These are phyloP conservation scores for Hassar affinis DNA, from an alignment of 2,113 vertebrate genomes.

Conservation along the genomic window DNA sequence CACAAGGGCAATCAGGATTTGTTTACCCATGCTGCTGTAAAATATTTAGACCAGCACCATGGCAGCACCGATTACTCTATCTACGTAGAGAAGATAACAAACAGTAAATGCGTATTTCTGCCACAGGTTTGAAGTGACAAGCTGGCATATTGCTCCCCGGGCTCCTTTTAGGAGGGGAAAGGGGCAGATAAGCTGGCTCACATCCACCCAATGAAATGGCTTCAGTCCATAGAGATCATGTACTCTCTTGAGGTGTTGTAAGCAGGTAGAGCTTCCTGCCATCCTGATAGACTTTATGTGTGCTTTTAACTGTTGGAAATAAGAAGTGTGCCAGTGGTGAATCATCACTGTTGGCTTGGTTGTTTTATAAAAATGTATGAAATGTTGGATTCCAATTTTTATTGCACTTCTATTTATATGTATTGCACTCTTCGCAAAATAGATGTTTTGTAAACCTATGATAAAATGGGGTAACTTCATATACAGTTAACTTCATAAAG, in stretches of 20 bases:
- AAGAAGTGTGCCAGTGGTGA: background rate
- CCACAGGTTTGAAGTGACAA: slow-evolving; percentile 50
- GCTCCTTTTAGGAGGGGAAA: slow-evolving; percentile 35
- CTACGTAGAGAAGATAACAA: slow-evolving; percentile 49
- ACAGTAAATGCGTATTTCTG: slow-evolving; percentile 48
- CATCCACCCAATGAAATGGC: slow-evolving; percentile 32
- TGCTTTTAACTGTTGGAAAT: background rate
- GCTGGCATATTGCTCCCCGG: slow-evolving; percentile 40
- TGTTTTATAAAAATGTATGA: background rate
- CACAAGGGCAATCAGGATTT: slow-evolving; percentile 31
- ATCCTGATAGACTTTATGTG: background rate
- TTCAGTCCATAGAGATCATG: slow-evolving; percentile 3
- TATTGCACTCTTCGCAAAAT: background rate
- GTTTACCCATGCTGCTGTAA: slow-evolving; percentile 40
- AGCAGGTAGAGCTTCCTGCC: slow-evolving; percentile 17
- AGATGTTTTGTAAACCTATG: background rate
- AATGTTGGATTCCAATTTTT: background rate
- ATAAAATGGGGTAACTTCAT: background rate
- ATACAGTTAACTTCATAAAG: background rate
- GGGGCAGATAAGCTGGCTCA: slow-evolving; percentile 49
- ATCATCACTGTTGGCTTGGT: background rate
- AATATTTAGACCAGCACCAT: slow-evolving; percentile 58
- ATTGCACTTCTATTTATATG: background rate
- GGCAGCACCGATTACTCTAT: slow-evolving; percentile 59
- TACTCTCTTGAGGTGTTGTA: slow-evolving; percentile 3